A percentile compares a stretch with the other conserved stretches of the same genome.
Evolutionary conservation across 2,113 vertebrate genomes (phyloP).

Genomic region (Natator depressus): DNA sequence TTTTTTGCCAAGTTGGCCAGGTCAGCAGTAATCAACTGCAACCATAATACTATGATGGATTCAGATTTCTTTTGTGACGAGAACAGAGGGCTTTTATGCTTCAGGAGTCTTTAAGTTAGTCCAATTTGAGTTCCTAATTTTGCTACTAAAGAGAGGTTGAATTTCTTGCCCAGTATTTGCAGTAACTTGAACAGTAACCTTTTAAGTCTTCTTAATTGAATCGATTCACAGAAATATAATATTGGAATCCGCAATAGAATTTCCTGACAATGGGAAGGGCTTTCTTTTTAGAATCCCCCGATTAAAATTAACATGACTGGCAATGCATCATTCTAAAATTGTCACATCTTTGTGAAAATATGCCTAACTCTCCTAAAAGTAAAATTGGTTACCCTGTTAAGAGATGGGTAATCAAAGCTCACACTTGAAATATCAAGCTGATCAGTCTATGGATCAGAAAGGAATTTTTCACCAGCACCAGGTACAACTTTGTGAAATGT

Average conservation of each 20-base stretch:
- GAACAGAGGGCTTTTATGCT: neutral
- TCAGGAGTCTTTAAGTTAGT: neutral
- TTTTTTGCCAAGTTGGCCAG: neutral
- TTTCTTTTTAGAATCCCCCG: neutral
- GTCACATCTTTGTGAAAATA: neutral
- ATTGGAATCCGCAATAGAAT: neutral
- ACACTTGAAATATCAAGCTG: neutral
- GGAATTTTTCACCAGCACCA: neutral
- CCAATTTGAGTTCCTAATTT: neutral
- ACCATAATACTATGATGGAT: neutral
- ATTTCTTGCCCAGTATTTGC: neutral
- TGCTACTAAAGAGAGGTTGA: neutral
- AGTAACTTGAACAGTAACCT: neutral
- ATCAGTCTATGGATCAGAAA: neutral
- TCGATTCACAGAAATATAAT: neutral
- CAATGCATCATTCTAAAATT: neutral
- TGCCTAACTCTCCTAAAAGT: rapidly evolving
- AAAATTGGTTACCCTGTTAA: neutral
- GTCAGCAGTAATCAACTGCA: neutral
- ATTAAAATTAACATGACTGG: neutral
- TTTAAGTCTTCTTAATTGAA: neutral
- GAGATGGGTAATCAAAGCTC: neutral
- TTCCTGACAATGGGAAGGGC: neutral
- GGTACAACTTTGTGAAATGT: neutral
- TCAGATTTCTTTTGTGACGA: neutral